Conservation (phyloP, 2,797 vertebrate species). For the Protonibea diacanthus region DNA sequence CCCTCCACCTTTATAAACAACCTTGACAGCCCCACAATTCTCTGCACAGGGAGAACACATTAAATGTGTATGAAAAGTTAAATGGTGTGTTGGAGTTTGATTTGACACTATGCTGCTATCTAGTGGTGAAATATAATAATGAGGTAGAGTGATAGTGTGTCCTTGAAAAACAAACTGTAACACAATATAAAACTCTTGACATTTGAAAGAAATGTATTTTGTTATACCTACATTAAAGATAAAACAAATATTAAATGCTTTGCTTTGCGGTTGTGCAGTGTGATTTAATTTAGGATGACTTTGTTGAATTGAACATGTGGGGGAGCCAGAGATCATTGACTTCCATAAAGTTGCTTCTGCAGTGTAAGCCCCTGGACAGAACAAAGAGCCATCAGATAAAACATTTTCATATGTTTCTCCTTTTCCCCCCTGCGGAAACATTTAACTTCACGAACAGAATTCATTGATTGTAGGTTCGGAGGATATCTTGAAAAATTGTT, state of each 20-base stretch:
- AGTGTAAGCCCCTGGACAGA: background rate
- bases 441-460: constrained; percentile 25
- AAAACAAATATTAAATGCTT: background rate
- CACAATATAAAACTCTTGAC: background rate
- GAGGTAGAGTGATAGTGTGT: background rate
- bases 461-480: background rate
- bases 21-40: constrained; percentile 14
- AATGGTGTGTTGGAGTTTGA: background rate
- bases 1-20: constrained; percentile 45
- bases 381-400: constrained; percentile 23
- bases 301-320: constrained; percentile 28
- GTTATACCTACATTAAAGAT: background rate
- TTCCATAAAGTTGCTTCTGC: background rate
- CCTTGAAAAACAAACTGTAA: background rate
- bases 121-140: constrained; percentile 60
- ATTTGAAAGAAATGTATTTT: background rate
- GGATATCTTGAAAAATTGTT: constrained; percentile 20
- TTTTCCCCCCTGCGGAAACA: background rate
- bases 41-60: constrained; percentile 17
- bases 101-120: constrained; percentile 68
- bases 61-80: background rate
- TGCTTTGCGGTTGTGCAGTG: background rate
- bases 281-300: background rate
- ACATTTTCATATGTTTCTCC: constrained; percentile 6
- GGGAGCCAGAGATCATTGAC: constrained; percentile 57